These are phyloP conservation scores for Spisula solida DNA, from an alignment of 2,888 invertebrate genomes.

Conservation along the genomic window DNA sequence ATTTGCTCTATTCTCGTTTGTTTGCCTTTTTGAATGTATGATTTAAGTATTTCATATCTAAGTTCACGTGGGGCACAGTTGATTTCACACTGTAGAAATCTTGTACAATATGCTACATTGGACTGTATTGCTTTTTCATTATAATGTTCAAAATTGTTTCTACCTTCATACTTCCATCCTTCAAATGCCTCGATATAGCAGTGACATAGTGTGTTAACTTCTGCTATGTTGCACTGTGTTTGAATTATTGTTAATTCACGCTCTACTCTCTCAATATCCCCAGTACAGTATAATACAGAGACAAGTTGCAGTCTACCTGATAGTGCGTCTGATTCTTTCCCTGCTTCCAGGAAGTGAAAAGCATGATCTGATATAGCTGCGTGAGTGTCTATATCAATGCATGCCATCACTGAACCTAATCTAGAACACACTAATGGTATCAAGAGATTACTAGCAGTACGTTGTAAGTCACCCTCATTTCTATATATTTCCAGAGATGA, in stretches of 20 bases:
- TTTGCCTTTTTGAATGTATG: not conserved
- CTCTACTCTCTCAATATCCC: not conserved
- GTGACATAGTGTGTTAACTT: not conserved
- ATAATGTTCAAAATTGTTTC: too few relatives aligned
- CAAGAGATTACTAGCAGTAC: not conserved
- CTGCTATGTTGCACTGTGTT: not conserved
- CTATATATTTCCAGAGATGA: not conserved
- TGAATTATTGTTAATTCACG: too few relatives aligned
- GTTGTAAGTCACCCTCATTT: not conserved
- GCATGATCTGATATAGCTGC: too few relatives aligned
- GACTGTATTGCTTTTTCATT: not conserved
- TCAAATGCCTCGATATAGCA: not conserved
- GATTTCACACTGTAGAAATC: not conserved
- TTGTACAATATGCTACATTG: not conserved
- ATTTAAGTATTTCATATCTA: too few relatives aligned
- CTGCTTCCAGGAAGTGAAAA: too few relatives aligned
- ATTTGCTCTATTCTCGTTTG: too few relatives aligned
- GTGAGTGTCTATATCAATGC: too few relatives aligned
- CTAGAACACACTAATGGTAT: not conserved
- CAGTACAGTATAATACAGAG: not conserved
- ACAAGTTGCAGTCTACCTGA: not conserved
- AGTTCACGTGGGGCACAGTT: not conserved
- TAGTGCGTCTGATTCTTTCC: not conserved
- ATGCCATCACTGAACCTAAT: not conserved
- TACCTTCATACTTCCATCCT: too few relatives aligned